Conservation (phyloP, 2,888 invertebrate genomes). For the Trachelus iudaicus region DNA sequence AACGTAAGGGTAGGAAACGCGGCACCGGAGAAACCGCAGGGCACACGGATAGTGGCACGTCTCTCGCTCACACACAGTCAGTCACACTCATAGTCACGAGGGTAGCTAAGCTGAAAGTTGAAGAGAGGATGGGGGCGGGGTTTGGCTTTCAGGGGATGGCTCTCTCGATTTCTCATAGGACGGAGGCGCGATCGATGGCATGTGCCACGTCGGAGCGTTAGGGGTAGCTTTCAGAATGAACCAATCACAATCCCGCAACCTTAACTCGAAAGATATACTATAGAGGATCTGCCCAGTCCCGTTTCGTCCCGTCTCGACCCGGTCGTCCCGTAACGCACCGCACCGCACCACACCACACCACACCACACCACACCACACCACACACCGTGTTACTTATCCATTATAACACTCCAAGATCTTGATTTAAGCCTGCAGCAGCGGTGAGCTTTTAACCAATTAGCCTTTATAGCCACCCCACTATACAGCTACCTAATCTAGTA, state of each 20-base stretch:
- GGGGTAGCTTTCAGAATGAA: slow-evolving; percentile 50
- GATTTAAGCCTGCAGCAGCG: slow-evolving; percentile 66
- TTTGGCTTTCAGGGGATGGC: slow-evolving; percentile 47
- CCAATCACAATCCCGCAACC: slow-evolving; percentile 53
- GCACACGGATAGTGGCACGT: slow-evolving; percentile 40
- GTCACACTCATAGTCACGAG: slow-evolving; percentile 3
- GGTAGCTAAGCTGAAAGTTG: slow-evolving; percentile 27
- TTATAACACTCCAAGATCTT: slow-evolving; percentile 67
- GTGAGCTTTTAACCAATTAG: slow-evolving; percentile 67
- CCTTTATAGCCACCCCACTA: slow-evolving; percentile 62
- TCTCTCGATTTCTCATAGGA: slow-evolving; percentile 55
- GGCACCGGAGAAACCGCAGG: slow-evolving; percentile 57
- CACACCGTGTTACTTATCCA: slow-evolving; percentile 66
- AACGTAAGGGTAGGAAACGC: slow-evolving; percentile 42
- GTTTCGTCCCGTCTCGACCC: too few species aligned
- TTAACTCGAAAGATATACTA: slow-evolving; percentile 58
- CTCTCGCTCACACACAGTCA: slow-evolving; percentile 14
- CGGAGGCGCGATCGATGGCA: slow-evolving; percentile 58
- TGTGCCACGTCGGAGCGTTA: slow-evolving; percentile 43
- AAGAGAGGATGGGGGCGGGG: slow-evolving; percentile 42
- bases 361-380: slow-evolving; percentile 15
- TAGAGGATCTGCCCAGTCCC: slow-evolving; percentile 5
- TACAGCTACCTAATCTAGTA: slow-evolving; percentile 53
- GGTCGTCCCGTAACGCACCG: slow-evolving; percentile 32
- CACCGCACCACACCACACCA: slow-evolving; percentile 48